Base-by-base conservation (phyloP, 2,888 invertebrate species). In the Tinea semifulvella region DNA sequence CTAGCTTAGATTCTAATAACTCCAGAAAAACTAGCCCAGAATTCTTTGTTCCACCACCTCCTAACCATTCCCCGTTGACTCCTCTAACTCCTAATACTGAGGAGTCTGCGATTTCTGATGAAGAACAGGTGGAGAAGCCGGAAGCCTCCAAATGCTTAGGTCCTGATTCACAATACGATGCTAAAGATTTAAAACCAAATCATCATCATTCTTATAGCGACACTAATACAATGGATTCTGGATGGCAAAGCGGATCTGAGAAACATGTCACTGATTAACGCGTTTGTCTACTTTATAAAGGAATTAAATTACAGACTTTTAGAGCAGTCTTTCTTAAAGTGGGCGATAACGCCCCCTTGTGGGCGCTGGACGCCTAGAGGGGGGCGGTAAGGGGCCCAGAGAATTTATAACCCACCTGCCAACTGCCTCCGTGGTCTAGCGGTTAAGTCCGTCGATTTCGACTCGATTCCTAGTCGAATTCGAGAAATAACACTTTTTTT, bases 221-320 rank as follows among this genome's bases (percentile, higher is more conserved):
- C 39, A 83, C 84, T 0, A 83, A 83, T 31, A 88, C 87, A 0
- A 84, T 87, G 77, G 88, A 88, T 52, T 85, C 87, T 0, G 88
- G 88, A 0, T 88, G 88, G 87, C 88, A 88, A 50, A 87, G 86
- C 53, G 88, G 86, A 0, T 85, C 85, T 0, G 86, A 86, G 49
- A 86, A 84, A 60, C 82, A 83, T 46, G 84, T 72, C n/a, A 82
- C 81, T 28, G 82, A 82, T 52, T 75, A 55, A 56, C 3, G 3
- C 27, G 26, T 26, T n/a, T n/a, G n/a, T n/a, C n/a, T n/a, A n/a
- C n/a, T n/a, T n/a, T n/a, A n/a, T n/a, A n/a, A n/a, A n/a, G n/a
- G n/a, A n/a, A n/a, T n/a, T n/a, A n/a, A n/a, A n/a, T n/a, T n/a
- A n/a, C n/a, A n/a, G n/a, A n/a, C n/a, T n/a, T n/a, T n/a, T n/a